Evolutionary conservation across 2,888 invertebrate genomes (phyloP).

Genomic region (Empis stercorea): DNA sequence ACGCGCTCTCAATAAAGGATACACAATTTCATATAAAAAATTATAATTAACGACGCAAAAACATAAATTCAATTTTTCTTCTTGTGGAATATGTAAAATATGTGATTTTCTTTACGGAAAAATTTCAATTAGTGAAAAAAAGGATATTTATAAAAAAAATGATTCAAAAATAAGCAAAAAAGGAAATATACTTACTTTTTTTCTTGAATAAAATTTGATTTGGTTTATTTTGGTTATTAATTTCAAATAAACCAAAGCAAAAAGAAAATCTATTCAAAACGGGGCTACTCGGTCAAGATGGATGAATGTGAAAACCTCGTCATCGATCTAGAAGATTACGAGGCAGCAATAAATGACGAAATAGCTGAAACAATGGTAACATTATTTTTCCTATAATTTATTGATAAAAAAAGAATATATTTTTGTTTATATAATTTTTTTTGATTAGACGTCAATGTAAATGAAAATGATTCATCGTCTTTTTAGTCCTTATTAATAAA

Average conservation of each 20-base stretch:
- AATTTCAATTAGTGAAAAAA: not conserved
- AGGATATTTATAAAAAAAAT: not conserved
- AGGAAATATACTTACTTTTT: not conserved
- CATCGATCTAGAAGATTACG: slow-evolving; percentile 32
- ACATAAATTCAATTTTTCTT: too few species aligned
- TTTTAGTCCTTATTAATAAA: too few species aligned
- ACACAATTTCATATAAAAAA: too few species aligned
- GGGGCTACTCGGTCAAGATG: slow-evolving; percentile 30
- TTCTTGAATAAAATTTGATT: not conserved
- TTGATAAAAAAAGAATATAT: not conserved
- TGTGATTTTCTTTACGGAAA: too few species aligned
- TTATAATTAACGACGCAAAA: too few species aligned
- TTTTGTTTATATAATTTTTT: not conserved
- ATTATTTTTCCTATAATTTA: not conserved
- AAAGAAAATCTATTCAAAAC: slow-evolving; percentile 15
- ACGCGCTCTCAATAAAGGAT: too few species aligned
- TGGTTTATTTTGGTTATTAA: not conserved
- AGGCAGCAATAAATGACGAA: slow-evolving; percentile 20
- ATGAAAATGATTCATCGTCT: not conserved
- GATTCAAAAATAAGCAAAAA: not conserved
- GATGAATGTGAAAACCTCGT: slow-evolving; percentile 38
- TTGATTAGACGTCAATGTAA: not conserved
- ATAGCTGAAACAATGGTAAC: slow-evolving; percentile 17
- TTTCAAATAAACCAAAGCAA: slow-evolving; percentile 8
- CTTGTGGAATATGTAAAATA: too few species aligned